Evolutionary conservation across 2,888 invertebrate genomes (phyloP), one percentile per base, ranked within the genome.

Genomic region (Hydrotaea cyrtoneurina): DNA sequence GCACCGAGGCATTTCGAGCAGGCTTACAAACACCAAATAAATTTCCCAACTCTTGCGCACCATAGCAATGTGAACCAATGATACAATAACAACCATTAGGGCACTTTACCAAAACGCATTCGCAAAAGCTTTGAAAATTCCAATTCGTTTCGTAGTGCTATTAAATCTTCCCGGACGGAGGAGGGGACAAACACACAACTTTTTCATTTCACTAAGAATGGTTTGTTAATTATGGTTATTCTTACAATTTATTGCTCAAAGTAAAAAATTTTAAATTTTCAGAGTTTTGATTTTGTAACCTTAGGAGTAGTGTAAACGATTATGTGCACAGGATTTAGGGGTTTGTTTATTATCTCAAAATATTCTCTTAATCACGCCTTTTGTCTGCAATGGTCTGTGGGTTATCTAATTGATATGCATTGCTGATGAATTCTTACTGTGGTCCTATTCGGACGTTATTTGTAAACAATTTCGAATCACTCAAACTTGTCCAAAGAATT

Each of bases 1-100:
- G 15, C 73, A 74, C 26, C 46, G 69, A 69, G 59, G 57, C 59
- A 43, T 73, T n/a, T 21, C 43, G 72, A 55, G 73, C 36, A 72
- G 72, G 62, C 62, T 78, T 75, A 46, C 69, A 64, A 75, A 75
- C 36, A 73, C 57, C 66, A 81, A 73, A 79, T 82, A 81, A 79
- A 77, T 85, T 69, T 78, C 23, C 39, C 57, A 76, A 59, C 71
- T 75, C 78, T 46, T 72, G 46, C 53, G 19, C 31, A 31, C 69
- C 43, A 46, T 5, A 80, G 64, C 64, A 57, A 50, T 57, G 39
- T 19, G 64, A 2, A 11, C 36, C 39, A 13, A 31, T 78, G 75
- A 64, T 73, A 78, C 76, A 73, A 78, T 57, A 81, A 76, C 75
- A 72, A 69, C 21, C 53, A 85, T 85, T 81, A 66, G 59, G 59